Conservation (phyloP, 2,797 vertebrate species). For the Pseudochirops corinnae region DNA sequence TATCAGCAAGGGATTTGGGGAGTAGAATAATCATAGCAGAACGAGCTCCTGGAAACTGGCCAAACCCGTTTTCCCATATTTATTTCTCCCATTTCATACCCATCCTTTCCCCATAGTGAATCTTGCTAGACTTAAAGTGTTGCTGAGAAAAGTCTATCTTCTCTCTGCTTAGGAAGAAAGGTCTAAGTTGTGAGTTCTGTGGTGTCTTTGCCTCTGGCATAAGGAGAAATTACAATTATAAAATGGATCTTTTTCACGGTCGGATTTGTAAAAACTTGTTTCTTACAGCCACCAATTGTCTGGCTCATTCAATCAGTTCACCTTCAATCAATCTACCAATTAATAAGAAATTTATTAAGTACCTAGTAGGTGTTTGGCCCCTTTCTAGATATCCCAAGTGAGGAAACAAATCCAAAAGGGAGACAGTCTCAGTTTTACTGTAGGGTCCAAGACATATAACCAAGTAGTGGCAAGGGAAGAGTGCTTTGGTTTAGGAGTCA, state of each 20-base stretch:
- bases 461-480: neutral
- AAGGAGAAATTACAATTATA: neutral
- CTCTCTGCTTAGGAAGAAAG: neutral
- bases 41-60: neutral
- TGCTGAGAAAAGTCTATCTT: neutral
- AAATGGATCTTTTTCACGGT: neutral
- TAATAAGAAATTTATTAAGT: neutral
- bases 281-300: neutral
- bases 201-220: neutral
- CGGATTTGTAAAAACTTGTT: neutral
- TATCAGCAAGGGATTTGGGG: neutral
- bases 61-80: neutral
- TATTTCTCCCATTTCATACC: neutral
- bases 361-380: neutral
- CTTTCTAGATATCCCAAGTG: neutral
- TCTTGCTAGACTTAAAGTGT: too few relatives aligned
- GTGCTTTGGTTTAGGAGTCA: neutral
- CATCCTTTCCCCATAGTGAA: neutral
- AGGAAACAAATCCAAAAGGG: neutral
- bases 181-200: neutral
- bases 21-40: neutral
- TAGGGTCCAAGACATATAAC: neutral
- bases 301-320: neutral
- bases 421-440: neutral
- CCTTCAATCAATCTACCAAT: neutral